phyloP scores from a whole-genome alignment of 2,113 vertebrate species.

The Hippolais icterina region DNA sequence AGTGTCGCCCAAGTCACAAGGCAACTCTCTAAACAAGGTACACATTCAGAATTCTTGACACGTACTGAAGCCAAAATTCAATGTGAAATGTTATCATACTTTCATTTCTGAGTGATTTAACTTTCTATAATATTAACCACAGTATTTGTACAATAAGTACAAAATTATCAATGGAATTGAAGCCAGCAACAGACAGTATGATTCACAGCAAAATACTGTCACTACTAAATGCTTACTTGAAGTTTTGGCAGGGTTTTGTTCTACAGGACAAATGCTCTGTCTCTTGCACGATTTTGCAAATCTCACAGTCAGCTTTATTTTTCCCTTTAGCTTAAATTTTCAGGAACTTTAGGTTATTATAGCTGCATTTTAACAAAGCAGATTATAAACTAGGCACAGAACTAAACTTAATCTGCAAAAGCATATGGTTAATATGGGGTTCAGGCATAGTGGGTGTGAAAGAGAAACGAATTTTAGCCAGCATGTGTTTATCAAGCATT shows the following conservation, averaged over 20 bases:
- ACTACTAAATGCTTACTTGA: background rate
- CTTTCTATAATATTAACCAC: background rate
- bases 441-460: background rate
- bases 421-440: background rate
- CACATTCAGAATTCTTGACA: background rate
- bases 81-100: background rate
- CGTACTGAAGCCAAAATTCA: background rate
- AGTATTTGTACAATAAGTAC: background rate
- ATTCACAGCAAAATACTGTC: background rate
- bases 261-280: background rate
- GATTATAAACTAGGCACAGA: background rate
- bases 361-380: background rate
- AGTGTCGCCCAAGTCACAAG: background rate
- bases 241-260: background rate
- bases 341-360: background rate
- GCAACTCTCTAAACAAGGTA: background rate
- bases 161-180: background rate
- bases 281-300: background rate
- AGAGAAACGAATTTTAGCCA: slow-evolving; percentile 7
- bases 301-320: background rate
- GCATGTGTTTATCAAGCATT: slow-evolving; percentile 27
- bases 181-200: background rate
- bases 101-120: background rate
- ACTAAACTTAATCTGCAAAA: slow-evolving; percentile 20
- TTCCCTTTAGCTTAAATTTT: background rate